These are phyloP conservation scores for Drosophila pseudoobscura DNA, from an alignment of 1,140 invertebrate genomes.

Conservation along the genomic window DNA sequence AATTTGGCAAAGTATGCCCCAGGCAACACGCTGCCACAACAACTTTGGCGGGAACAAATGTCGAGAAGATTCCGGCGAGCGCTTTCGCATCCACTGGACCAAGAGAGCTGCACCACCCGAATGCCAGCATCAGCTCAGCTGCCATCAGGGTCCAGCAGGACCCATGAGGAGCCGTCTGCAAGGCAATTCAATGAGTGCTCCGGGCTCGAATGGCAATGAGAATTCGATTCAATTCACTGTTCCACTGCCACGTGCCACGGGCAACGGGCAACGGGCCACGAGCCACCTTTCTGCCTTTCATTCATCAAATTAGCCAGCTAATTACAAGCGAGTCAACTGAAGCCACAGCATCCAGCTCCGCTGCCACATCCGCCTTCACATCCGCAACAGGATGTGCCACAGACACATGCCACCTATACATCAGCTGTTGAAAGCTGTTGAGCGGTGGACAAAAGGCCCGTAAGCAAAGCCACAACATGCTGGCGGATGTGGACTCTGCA, in stretches of 20 bases:
- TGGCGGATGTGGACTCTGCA: constrained; percentile 12
- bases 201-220: no score
- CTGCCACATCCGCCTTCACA: background rate
- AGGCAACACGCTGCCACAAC: constrained; percentile 29
- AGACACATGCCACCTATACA: constrained; percentile 1
- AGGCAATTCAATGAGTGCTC: no score
- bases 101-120: no score
- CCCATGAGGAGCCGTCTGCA: no score
- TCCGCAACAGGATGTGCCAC: constrained; percentile 3
- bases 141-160: no score
- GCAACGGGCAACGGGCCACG: background rate
- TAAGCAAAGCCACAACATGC: constrained; percentile 10
- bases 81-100: no score
- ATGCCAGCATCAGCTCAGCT: background rate
- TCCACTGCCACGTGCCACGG: no score
- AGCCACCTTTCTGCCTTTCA: constrained; percentile 1
- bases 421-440: background rate
- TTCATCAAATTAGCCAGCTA: constrained; percentile 38
- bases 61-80: constrained; percentile 7
- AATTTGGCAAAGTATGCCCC: constrained; percentile 49
- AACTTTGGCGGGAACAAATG: constrained; percentile 18
- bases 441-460: constrained; percentile 25
- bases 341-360: background rate
- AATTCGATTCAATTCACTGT: no score
- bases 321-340: constrained; percentile 22